These are phyloP conservation scores for Drosophila tropicalis DNA, from an alignment of 1,140 invertebrate genomes.

Conservation along the genomic window DNA sequence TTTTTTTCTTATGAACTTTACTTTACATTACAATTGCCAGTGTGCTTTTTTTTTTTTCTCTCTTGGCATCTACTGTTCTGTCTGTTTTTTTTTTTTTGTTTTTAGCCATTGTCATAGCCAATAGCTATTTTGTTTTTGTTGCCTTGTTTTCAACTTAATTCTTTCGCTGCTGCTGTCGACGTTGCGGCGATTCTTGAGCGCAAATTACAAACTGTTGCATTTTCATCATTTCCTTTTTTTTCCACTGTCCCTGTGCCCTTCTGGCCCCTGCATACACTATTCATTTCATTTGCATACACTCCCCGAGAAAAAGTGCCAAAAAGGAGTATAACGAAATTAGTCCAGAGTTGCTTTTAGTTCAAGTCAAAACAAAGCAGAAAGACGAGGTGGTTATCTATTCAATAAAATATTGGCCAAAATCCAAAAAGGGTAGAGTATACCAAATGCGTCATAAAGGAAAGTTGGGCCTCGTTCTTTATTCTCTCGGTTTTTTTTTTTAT, in stretches of 20 bases:
- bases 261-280: neutral
- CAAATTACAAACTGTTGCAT: conserved; percentile 58
- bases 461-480: neutral
- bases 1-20: no score
- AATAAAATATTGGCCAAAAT: no score
- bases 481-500: conserved; percentile 15
- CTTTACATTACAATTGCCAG: no score
- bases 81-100: conserved; percentile 12
- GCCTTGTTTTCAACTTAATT: conserved; percentile 33
- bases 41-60: neutral
- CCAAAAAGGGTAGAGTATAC: conserved; percentile 1
- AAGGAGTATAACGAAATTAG: neutral
- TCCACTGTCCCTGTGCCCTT: neutral
- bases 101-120: conserved; percentile 32
- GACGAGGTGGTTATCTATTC: neutral
- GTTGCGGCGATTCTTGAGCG: conserved; percentile 34
- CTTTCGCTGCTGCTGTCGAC: conserved; percentile 11
- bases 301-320: neutral
- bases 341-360: no score
- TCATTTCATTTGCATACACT: conserved; percentile 3
- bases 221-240: conserved; percentile 4
- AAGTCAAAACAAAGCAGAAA: neutral
- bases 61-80: no score
- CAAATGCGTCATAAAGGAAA: neutral
- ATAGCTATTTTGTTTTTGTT: conserved; percentile 34